A percentile compares a stretch with the other conserved stretches of the same genome.
Evolutionary conservation across 1,140 invertebrate genomes (phyloP).

Genomic region (Apis laboriosa): DNA sequence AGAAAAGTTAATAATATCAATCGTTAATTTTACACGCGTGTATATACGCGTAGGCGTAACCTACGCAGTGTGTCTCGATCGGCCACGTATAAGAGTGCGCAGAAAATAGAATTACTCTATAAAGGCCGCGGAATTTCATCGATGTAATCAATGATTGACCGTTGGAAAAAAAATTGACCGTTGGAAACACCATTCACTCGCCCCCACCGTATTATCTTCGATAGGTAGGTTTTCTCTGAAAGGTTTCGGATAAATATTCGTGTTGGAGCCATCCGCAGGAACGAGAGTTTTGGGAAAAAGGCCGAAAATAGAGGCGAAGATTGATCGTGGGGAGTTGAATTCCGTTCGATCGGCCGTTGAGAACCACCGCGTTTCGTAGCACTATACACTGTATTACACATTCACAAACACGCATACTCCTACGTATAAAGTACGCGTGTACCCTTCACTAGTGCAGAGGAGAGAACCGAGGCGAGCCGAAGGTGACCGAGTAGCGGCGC

Average conservation of each 20-base stretch:
- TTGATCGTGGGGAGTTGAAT: conserved; percentile 42
- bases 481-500: conserved; percentile 42
- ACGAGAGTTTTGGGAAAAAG: conserved; percentile 21
- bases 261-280: no score
- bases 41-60: conserved; percentile 22
- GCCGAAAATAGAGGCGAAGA: conserved; percentile 7
- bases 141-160: conserved; percentile 15
- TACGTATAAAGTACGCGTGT: conserved; percentile 37
- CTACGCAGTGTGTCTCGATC: neutral
- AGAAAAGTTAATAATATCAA: conserved; percentile 24
- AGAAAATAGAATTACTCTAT: conserved; percentile 44
- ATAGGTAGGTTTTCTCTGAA: neutral
- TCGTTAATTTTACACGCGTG: conserved; percentile 27
- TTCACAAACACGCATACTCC: conserved; percentile 41
- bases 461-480: conserved; percentile 44
- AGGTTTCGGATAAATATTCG: neutral
- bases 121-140: conserved; percentile 40
- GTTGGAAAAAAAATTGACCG: neutral
- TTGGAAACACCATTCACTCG: neutral
- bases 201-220: neutral
- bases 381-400: conserved; percentile 53
- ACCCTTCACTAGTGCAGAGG: conserved; percentile 31
- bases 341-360: conserved; percentile 55
- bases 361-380: conserved; percentile 52
- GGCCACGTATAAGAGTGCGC: neutral